Evolutionary conservation across 2,888 invertebrate genomes (phyloP), one percentile per base, ranked within the genome.

Genomic region (Amiota minor): DNA sequence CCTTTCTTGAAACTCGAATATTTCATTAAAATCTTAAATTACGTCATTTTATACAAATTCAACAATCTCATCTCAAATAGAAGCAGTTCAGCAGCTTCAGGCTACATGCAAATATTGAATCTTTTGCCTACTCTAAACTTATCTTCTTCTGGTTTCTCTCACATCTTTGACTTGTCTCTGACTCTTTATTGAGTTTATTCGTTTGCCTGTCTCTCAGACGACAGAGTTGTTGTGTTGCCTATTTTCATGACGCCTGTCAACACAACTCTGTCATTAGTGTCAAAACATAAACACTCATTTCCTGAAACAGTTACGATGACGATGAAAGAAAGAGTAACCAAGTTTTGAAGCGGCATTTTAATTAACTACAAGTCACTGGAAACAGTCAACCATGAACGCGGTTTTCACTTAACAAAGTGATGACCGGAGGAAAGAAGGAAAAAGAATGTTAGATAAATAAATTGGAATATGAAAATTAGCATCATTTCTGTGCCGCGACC

Each of bases 401-500:
- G 35, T 35, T 35, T 35, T 35, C 35, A 35, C 35, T 35, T 6
- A 35, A 35, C 35, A 6, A 35, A 2, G 6, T 35, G 35, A 35
- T 35, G 35, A 35, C 35, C 35, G 35, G 35, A 6, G 35, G 35
- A 6, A 35, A 35, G 6, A 35, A 2, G 4, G 35, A 6, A 35
- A 35, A 35, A 35, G 35, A 35, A 35, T 35, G 2, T 35, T 35
- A 62, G n/a, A 62, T 77, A 80, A 81, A 77, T 78, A 77, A 81
- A 78, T 70, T 74, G 73, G 74, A 81, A 82, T 83, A 83, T 84
- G 78, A 84, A 84, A 84, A 80, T 79, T 71, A 79, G 70, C 77
- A 75, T 69, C 77, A 74, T 75, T 35, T 73, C 76, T 49, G 45
- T 16, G 47, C 59, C 59, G 12, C 59, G 20, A 59, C 16, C 1